Percentiles rank a stretch among this genome's conserved stretches.
phyloP scores from a whole-genome alignment of 2,888 invertebrate genomes.

The Melinaea marsaeus region DNA sequence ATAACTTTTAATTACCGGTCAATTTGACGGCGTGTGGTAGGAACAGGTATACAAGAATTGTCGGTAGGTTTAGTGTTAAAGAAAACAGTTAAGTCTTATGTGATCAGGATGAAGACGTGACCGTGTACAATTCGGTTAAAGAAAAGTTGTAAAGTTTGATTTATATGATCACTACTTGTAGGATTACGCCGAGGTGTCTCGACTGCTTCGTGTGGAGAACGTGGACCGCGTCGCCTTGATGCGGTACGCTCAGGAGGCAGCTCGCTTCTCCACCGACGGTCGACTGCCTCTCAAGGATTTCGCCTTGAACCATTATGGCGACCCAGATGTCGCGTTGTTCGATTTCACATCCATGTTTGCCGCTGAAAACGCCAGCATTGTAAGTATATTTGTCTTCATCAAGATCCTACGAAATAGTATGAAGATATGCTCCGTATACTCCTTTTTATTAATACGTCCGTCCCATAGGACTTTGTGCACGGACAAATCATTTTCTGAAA shows the following conservation, averaged over 20 bases:
- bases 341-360: slow-evolving; percentile 99
- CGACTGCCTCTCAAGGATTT: slow-evolving; percentile 93
- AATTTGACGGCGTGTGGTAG: too few species aligned
- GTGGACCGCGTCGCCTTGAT: slow-evolving; percentile 93
- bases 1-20: too few species aligned
- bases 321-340: slow-evolving; percentile 98
- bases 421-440: not conserved
- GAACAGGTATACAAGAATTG: too few species aligned
- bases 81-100: too few species aligned
- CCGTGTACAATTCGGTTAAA: not conserved
- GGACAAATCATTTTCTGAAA: too few species aligned
- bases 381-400: slow-evolving; percentile 48
- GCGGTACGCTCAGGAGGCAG: slow-evolving; percentile 95
- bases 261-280: slow-evolving; percentile 93
- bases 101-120: too few species aligned
- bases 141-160: not conserved
- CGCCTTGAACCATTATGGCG: slow-evolving; percentile 98
- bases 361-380: slow-evolving; percentile 95
- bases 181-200: slow-evolving; percentile 94
- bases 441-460: too few species aligned
- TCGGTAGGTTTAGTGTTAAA: too few species aligned
- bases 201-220: slow-evolving; percentile 91
- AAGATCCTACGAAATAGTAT: not conserved
- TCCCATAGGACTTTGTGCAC: too few species aligned
- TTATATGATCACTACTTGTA: slow-evolving; percentile 45